Evolutionary conservation across 2,797 vertebrate species (phyloP).

Genomic region (Galago senegalensis): DNA sequence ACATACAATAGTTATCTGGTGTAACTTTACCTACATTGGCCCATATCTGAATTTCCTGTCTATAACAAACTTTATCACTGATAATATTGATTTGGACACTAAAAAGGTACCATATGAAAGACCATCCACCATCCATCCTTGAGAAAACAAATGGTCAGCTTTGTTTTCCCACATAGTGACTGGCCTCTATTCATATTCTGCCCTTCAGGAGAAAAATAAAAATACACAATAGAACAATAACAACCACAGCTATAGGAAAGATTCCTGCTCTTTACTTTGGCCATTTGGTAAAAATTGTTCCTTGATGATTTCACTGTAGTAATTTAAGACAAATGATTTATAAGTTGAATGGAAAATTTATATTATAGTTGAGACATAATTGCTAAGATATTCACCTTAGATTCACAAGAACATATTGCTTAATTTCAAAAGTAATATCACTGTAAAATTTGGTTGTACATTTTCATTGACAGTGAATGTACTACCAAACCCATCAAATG

Average conservation of each 20-base stretch:
- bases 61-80: neutral
- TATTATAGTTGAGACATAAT: neutral
- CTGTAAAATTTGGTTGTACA: neutral
- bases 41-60: neutral
- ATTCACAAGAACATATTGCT: slow-evolving; percentile 18
- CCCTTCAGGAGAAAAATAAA: neutral
- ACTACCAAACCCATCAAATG: slow-evolving; percentile 2
- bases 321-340: slow-evolving; percentile 40
- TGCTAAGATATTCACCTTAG: slow-evolving; percentile 9
- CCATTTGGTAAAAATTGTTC: slow-evolving; percentile 1
- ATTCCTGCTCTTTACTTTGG: slow-evolving; percentile 15
- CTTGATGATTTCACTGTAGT: slow-evolving; percentile 31
- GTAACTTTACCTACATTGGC: neutral
- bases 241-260: neutral
- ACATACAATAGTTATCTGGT: neutral
- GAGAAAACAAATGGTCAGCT: neutral
- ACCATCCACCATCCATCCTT: neutral
- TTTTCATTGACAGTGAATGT: neutral
- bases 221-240: slow-evolving; percentile 9
- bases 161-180: neutral
- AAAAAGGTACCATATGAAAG: slow-evolving; percentile 14
- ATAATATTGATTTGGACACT: slow-evolving; percentile 21
- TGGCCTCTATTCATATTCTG: neutral
- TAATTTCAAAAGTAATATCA: slow-evolving; percentile 1
- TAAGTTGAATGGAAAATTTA: neutral